These are phyloP conservation scores for Drosophila mercatorum DNA, from an alignment of 2,888 invertebrate genomes.

Conservation along the genomic window DNA sequence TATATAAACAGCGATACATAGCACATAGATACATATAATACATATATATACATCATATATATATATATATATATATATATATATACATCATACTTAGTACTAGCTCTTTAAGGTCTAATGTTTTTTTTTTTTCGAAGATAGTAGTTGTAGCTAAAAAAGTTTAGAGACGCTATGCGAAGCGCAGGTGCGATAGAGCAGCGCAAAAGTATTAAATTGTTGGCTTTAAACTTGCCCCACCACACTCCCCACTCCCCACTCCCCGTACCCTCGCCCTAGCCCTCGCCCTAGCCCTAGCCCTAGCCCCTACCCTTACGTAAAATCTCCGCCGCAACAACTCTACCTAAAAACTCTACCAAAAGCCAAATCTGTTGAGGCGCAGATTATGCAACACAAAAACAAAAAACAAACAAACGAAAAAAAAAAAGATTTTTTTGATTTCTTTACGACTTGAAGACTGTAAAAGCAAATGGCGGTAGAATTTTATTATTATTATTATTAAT, in stretches of 20 bases:
- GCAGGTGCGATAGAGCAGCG: constrained; percentile 23
- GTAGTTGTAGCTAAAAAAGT: constrained; percentile 62
- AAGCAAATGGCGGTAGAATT: constrained; percentile 69
- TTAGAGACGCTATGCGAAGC: constrained; percentile 75
- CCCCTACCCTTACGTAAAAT: constrained; percentile 1
- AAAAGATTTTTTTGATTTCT: constrained; percentile 55
- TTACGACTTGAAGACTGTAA: constrained; percentile 78
- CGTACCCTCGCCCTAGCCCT: background rate
- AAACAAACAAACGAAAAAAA: constrained; percentile 6
- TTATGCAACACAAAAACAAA: constrained; percentile 27
- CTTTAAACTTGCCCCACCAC: constrained; percentile 53
- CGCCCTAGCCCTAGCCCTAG: background rate
- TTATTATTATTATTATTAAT: constrained; percentile 35
- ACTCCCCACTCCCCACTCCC: background rate
- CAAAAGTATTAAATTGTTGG: constrained; percentile 73
- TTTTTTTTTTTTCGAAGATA: constrained; percentile 50
- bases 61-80: constrained; percentile 4
- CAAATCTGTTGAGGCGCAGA: constrained; percentile 52
- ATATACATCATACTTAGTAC: constrained; percentile 28
- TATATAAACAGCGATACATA: constrained; percentile 20
- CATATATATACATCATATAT: constrained; percentile 17
- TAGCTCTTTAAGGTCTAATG: constrained; percentile 21
- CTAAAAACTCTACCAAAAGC: constrained; percentile 60
- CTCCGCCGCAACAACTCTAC: constrained; percentile 51
- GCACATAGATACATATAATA: constrained; percentile 23